Conservation (phyloP, 2,113 vertebrate genomes). For the Chamaetylas fuelleborni region DNA sequence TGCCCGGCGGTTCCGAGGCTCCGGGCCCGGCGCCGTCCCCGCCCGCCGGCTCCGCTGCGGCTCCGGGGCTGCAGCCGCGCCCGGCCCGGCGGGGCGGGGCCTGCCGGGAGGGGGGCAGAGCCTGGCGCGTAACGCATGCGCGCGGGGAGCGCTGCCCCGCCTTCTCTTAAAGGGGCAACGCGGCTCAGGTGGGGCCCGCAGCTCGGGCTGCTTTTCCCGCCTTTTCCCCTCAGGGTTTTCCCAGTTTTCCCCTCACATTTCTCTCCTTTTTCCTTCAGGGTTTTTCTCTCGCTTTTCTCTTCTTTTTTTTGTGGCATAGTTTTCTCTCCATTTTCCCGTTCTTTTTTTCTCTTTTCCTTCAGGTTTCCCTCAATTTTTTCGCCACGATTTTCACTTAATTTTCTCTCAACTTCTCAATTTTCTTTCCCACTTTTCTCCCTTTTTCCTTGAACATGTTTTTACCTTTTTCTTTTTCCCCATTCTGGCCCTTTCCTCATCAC, state of each 20-base stretch:
- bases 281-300: fast-evolving
- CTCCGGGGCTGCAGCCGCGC: not conserved
- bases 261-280: not conserved
- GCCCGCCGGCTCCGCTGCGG: too few species aligned
- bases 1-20: not conserved
- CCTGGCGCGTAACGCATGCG: not conserved
- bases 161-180: not conserved
- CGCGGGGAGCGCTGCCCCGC: fast-evolving
- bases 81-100: not conserved
- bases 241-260: not conserved
- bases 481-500: not conserved
- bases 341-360: not conserved
- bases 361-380: fast-evolving
- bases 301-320: fast-evolving
- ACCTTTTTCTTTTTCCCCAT: fast-evolving
- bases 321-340: fast-evolving
- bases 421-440: not conserved
- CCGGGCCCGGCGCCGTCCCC: too few species aligned
- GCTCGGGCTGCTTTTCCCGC: not conserved
- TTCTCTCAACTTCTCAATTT: not conserved
- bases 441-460: not conserved
- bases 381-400: fast-evolving
- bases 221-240: not conserved
- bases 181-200: fast-evolving
- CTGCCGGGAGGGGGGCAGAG: not conserved